phyloP scores from a whole-genome alignment of 2,113 vertebrate genomes.

The Spilogale gracilis region DNA sequence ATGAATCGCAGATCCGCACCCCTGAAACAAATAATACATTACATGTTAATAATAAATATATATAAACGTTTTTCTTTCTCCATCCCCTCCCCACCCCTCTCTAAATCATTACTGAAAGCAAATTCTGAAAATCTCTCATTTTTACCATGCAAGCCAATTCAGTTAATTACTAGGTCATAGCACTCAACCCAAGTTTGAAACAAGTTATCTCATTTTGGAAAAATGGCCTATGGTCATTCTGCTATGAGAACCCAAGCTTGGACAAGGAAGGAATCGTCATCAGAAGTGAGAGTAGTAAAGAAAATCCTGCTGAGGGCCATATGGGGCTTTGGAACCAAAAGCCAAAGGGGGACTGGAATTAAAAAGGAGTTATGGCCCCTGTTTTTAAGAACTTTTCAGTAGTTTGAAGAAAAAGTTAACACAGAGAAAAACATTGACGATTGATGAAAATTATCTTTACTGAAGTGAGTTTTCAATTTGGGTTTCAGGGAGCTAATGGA shows the following conservation, averaged over 20 bases:
- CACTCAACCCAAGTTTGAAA: neutral
- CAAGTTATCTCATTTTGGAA: neutral
- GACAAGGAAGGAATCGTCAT: no score
- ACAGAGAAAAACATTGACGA: neutral
- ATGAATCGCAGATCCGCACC: no score
- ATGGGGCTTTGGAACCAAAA: neutral
- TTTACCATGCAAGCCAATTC: neutral
- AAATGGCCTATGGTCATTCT: neutral
- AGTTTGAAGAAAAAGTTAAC: neutral
- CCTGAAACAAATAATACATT: no score
- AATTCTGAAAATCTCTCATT: neutral
- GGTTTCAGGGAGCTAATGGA: neutral
- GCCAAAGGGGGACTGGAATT: neutral
- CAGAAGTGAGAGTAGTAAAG: neutral
- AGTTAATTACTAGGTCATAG: neutral
- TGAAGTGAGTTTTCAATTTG: neutral
- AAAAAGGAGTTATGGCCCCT: neutral
- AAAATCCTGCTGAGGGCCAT: neutral
- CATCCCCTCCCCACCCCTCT: neutral
- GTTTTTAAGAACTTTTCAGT: neutral
- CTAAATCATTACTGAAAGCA: slow-evolving; percentile 22
- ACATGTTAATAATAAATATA: no score
- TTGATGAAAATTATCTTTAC: neutral
- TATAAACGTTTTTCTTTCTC: neutral
- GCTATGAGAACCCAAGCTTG: neutral